These are phyloP conservation scores for Gasterosteus nipponicus DNA, from an alignment of 2,113 vertebrate species.

Conservation along the genomic window DNA sequence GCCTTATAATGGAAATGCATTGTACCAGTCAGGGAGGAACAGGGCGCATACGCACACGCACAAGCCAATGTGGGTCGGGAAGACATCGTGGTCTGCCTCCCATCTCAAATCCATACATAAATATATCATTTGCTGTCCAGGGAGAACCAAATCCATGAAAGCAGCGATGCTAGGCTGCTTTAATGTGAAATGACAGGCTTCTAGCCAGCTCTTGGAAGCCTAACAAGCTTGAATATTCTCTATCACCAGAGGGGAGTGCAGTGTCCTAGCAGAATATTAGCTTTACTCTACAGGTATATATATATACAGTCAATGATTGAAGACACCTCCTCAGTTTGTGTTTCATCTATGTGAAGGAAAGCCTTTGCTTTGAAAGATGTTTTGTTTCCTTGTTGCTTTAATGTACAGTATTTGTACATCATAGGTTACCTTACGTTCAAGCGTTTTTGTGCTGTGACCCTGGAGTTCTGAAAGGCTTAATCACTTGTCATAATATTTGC, in stretches of 20 bases:
- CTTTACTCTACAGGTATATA: slow-evolving; percentile 5
- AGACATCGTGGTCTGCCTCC: slow-evolving; percentile 52
- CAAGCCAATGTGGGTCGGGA: slow-evolving; percentile 48
- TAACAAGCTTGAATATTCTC: slow-evolving; percentile 55
- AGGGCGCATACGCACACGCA: slow-evolving; percentile 7
- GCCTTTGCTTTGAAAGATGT: slow-evolving; percentile 7
- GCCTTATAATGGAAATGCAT: slow-evolving; percentile 71
- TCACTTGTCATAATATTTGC: not conserved
- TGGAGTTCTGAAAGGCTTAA: slow-evolving; percentile 8
- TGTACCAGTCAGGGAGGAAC: slow-evolving; percentile 55
- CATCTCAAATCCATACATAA: slow-evolving; percentile 68
- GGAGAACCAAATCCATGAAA: slow-evolving; percentile 62
- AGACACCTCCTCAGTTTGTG: slow-evolving; percentile 17
- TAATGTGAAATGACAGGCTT: slow-evolving; percentile 76
- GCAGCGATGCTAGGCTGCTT: slow-evolving; percentile 54
- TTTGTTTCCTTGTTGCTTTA: slow-evolving; percentile 28
- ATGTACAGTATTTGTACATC: not conserved
- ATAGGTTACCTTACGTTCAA: not conserved
- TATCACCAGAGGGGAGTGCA: slow-evolving; percentile 46
- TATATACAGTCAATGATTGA: slow-evolving; percentile 38
- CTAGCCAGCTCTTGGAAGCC: slow-evolving; percentile 53
- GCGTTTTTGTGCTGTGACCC: slow-evolving; percentile 13
- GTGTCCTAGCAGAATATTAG: slow-evolving; percentile 38
- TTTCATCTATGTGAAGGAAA: slow-evolving; percentile 16
- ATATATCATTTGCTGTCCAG: slow-evolving; percentile 66